Evolutionary conservation across 2,888 invertebrate species (phyloP).

Genomic region (Ormyrus rosae): DNA sequence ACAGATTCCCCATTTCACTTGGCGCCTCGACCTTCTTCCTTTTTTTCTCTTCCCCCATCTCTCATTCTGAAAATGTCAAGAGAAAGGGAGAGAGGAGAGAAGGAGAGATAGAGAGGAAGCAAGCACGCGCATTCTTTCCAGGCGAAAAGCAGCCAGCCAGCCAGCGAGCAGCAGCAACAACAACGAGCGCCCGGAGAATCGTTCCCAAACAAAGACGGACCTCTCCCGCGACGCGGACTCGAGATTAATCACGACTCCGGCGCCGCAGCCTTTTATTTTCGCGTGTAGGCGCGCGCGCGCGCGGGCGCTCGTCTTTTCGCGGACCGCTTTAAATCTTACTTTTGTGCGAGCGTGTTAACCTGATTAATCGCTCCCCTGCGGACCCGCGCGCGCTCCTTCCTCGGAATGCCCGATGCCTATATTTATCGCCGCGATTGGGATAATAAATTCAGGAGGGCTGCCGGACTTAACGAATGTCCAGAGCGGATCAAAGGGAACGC

Average conservation of each 20-base stretch:
- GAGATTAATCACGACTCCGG: conserved; percentile 21
- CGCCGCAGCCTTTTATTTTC: conserved; percentile 24
- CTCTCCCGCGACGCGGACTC: background rate
- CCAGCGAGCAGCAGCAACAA: background rate
- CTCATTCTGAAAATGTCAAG: background rate
- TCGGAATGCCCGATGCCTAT: background rate
- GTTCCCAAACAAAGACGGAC: conserved; percentile 20
- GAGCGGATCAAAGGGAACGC: background rate
- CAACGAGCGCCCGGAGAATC: conserved; percentile 28
- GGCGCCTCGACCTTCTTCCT: background rate
- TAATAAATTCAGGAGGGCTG: background rate
- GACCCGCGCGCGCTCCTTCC: too few species aligned
- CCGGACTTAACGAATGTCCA: background rate
- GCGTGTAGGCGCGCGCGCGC: background rate
- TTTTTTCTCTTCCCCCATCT: background rate
- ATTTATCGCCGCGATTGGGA: background rate
- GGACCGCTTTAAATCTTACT: conserved; percentile 39
- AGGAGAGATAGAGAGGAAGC: too few species aligned
- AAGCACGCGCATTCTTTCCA: too few species aligned
- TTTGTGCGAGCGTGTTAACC: conserved; percentile 8
- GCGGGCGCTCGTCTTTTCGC: background rate
- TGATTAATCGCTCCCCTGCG: conserved; percentile 25
- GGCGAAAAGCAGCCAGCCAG: too few species aligned
- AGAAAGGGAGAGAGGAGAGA: too few species aligned
- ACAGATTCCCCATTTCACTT: background rate